Conservation (phyloP, 35 echinoderm and acorn worm species). For the Lytechinus variegatus region DNA sequence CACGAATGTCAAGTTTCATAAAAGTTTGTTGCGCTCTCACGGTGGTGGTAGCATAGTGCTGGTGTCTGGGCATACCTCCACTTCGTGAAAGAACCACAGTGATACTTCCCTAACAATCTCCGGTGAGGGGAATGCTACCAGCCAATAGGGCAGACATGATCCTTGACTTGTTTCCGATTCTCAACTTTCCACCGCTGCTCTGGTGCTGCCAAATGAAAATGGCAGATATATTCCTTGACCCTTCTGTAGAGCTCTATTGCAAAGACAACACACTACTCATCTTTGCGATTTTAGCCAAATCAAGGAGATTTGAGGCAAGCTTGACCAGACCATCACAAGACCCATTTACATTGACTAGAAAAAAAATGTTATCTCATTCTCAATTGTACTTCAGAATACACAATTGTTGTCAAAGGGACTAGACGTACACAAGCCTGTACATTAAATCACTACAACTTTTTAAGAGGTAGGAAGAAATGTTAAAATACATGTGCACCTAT, state of each 20-base stretch:
- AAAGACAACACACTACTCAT: background rate
- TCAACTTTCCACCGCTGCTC: background rate
- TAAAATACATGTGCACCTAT: too few relatives aligned
- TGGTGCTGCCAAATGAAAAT: background rate
- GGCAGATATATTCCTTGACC: background rate
- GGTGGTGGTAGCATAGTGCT: background rate
- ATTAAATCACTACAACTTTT: too few relatives aligned
- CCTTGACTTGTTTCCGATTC: background rate
- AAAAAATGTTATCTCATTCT: too few relatives aligned
- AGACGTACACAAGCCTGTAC: too few relatives aligned
- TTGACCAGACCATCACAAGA: too few relatives aligned
- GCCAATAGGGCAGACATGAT: background rate
- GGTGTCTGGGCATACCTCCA: background rate
- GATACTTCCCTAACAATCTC: background rate
- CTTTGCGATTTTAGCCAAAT: background rate
- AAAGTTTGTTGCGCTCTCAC: conserved; percentile 9
- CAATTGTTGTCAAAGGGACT: too few relatives aligned
- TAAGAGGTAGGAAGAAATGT: too few relatives aligned
- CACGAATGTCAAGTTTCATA: conserved; percentile 11
- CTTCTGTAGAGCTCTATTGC: background rate
- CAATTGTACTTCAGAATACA: too few relatives aligned
- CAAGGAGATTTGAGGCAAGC: background rate
- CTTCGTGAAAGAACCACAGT: background rate
- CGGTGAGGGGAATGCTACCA: background rate
- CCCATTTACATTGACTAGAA: too few relatives aligned